These are phyloP conservation scores for Drosophila pandora DNA, from an alignment of 1,140 invertebrate genomes.

Conservation along the genomic window DNA sequence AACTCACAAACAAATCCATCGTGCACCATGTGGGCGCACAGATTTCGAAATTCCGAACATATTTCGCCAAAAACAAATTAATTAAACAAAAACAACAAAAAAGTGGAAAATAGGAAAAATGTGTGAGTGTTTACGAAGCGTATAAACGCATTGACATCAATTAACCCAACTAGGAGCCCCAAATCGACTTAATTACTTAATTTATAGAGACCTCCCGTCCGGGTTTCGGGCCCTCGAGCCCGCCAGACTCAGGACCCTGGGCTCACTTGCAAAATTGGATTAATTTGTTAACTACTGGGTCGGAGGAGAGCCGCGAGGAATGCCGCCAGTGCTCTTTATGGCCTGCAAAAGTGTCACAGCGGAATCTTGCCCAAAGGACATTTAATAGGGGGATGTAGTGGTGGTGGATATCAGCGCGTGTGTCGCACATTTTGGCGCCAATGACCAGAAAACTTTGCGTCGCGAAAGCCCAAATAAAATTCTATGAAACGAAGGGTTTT, in stretches of 20 bases:
- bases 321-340: conserved; percentile 34
- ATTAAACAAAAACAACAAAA: conserved; percentile 16
- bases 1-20: conserved; percentile 31
- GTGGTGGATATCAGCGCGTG: not conserved
- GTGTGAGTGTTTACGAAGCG: conserved; percentile 46
- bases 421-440: conserved; percentile 30
- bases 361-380: conserved; percentile 8
- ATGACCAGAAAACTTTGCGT: conserved; percentile 13
- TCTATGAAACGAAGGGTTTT: conserved; percentile 2
- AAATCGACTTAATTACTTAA: conserved; percentile 74
- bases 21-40: conserved; percentile 43
- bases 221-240: not conserved
- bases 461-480: conserved; percentile 32
- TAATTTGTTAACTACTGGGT: conserved; percentile 72
- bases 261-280: conserved; percentile 66
- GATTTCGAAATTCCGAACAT: not conserved
- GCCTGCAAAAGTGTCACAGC: conserved; percentile 20
- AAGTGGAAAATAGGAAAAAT: conserved; percentile 14
- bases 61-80: conserved; percentile 27
- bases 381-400: not conserved
- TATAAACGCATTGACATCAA: conserved; percentile 76
- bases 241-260: not conserved
- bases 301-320: conserved; percentile 10
- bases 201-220: conserved; percentile 56
- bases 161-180: conserved; percentile 57